Conservation (phyloP, 1,140 invertebrate species). For the Anastrepha ludens region DNA sequence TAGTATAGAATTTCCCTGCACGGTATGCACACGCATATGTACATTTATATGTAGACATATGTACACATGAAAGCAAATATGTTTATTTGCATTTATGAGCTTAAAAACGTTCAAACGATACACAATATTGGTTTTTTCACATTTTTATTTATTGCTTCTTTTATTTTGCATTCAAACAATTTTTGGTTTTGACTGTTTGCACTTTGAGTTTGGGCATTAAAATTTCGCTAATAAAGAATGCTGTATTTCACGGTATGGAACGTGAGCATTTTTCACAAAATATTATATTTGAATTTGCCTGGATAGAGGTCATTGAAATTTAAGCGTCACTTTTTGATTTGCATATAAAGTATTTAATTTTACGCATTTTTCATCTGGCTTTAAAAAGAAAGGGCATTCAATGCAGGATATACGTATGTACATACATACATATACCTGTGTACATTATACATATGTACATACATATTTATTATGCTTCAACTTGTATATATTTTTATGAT, state of each 20-base stretch:
- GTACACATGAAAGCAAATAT: background rate
- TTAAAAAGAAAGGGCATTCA: too few species aligned
- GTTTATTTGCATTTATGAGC: conserved; percentile 11
- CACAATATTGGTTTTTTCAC: background rate
- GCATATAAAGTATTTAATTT: background rate
- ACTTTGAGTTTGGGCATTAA: background rate
- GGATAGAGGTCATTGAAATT: conserved; percentile 22
- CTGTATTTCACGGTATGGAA: background rate
- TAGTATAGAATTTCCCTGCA: too few species aligned
- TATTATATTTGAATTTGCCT: background rate
- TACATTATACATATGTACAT: too few species aligned
- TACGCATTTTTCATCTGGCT: too few species aligned
- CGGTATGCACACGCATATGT: background rate
- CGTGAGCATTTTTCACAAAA: conserved; percentile 22
- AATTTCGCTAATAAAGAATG: background rate
- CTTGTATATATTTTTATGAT: too few species aligned
- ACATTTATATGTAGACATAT: background rate
- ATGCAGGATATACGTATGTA: too few species aligned
- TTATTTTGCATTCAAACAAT: background rate
- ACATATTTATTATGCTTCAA: too few species aligned
- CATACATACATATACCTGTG: too few species aligned
- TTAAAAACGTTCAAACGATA: background rate
- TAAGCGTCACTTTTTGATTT: background rate
- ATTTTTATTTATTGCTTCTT: background rate
- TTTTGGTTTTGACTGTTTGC: background rate